These are phyloP conservation scores for Papilio dardanus DNA, from an alignment of 1,140 invertebrate genomes.

Conservation along the genomic window DNA sequence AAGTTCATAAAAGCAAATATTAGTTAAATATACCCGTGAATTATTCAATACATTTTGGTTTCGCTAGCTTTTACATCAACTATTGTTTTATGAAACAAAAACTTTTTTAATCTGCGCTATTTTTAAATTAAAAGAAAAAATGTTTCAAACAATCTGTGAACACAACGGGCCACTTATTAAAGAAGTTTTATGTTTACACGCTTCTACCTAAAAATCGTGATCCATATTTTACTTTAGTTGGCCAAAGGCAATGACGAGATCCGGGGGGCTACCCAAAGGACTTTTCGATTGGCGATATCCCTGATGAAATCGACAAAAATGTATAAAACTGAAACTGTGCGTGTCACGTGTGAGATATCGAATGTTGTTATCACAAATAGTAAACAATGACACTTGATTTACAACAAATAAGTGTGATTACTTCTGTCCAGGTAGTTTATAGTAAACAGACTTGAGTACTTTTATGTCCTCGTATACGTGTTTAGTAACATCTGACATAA, in stretches of 20 bases:
- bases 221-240: constrained; percentile 6
- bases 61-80: constrained; percentile 9
- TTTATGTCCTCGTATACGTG: not conserved
- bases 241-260: too few relatives aligned
- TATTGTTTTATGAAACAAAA: constrained; percentile 19
- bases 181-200: constrained; percentile 20
- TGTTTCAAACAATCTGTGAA: constrained; percentile 17
- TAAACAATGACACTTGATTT: not conserved
- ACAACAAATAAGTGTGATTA: not conserved
- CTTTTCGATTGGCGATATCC: not conserved
- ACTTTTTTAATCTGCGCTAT: constrained; percentile 16
- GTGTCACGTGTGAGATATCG: too few relatives aligned
- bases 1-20: not conserved
- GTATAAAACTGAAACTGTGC: too few relatives aligned
- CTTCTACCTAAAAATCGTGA: constrained; percentile 8
- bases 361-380: too few relatives aligned
- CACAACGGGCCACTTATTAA: constrained; percentile 12
- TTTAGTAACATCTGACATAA: constrained; percentile 10
- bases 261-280: too few relatives aligned
- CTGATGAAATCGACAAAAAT: too few relatives aligned
- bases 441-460: not conserved
- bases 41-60: not conserved
- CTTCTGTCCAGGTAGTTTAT: not conserved
- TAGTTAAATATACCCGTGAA: not conserved
- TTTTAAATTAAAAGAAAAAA: constrained; percentile 16